Evolutionary conservation across 2,888 invertebrate species (phyloP).

Genomic region (Ormyrus pomaceus): DNA sequence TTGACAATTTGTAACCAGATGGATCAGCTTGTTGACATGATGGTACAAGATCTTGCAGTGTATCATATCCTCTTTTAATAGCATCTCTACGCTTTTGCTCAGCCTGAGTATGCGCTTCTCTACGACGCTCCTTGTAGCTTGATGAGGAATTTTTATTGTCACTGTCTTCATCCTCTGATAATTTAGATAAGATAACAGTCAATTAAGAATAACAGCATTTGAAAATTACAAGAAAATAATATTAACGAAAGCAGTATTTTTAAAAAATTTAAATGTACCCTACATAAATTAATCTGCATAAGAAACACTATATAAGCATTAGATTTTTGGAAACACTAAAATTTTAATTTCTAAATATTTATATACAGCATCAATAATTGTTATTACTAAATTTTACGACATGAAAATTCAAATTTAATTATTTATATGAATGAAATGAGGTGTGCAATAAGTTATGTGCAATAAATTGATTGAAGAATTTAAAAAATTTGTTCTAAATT

Average conservation of each 20-base stretch:
- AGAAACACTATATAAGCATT: too few species aligned
- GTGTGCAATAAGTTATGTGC: not conserved
- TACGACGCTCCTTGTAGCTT: slow-evolving; percentile 93
- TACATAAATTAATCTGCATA: too few species aligned
- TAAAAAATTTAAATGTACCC: too few species aligned
- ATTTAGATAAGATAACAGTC: slow-evolving; percentile 56
- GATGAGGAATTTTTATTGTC: slow-evolving; percentile 81
- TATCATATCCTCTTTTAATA: slow-evolving; percentile 97
- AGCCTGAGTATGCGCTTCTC: slow-evolving; percentile 97
- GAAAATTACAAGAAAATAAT: not conserved
- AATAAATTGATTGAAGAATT: too few species aligned
- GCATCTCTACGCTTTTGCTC: slow-evolving; percentile 98
- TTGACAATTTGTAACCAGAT: slow-evolving; percentile 95
- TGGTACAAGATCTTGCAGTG: slow-evolving; percentile 93
- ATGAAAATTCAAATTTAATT: too few species aligned
- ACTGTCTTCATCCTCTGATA: slow-evolving; percentile 75
- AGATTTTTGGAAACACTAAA: not conserved
- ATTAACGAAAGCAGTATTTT: too few species aligned
- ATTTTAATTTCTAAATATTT: not conserved
- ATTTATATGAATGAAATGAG: not conserved
- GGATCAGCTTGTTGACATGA: slow-evolving; percentile 95
- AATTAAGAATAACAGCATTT: not conserved
- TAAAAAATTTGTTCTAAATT: too few species aligned
- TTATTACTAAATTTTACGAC: too few species aligned
- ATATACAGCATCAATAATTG: not conserved